A percentile compares a stretch with the other conserved stretches of the same genome.
These are phyloP conservation scores for Enteromius fasciolatus DNA, from an alignment of 2,797 vertebrate species.

Conservation along the genomic window DNA sequence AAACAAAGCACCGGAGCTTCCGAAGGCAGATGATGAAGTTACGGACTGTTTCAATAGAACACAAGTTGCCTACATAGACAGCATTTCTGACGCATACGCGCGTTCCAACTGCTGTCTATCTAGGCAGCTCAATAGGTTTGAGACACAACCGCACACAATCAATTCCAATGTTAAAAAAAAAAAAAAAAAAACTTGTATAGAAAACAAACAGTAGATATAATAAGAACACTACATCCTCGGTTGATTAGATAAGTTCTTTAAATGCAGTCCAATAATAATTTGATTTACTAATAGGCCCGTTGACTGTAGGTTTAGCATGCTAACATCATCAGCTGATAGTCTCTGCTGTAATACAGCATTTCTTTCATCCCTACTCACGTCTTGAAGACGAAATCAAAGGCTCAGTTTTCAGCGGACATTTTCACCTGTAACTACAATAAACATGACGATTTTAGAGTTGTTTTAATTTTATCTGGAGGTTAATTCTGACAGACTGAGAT, in stretches of 20 bases:
- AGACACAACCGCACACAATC: background rate
- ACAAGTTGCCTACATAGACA: background rate
- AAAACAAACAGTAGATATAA: background rate
- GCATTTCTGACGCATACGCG: background rate
- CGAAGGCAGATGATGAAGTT: background rate
- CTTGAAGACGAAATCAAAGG: slow-evolving; percentile 28
- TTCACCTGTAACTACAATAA: background rate
- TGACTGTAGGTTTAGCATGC: slow-evolving; percentile 42
- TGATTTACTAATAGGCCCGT: background rate
- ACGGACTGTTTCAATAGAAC: background rate
- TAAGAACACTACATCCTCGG: background rate
- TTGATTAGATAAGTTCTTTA: background rate
- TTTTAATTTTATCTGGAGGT: background rate
- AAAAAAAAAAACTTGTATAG: background rate
- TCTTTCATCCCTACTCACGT: slow-evolving; percentile 33
- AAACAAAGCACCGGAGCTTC: background rate
- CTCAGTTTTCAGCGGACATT: background rate
- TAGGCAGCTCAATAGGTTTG: background rate
- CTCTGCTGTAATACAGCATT: slow-evolving; percentile 31
- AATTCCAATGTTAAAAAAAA: background rate
- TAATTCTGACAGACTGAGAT: slow-evolving; percentile 23
- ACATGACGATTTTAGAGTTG: background rate
- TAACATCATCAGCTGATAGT: slow-evolving; percentile 46
- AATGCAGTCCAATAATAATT: background rate
- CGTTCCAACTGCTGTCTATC: background rate